A percentile compares a stretch with the other conserved stretches of the same genome.
phyloP scores from a whole-genome alignment of 1,140 invertebrate species.

The Amyelois transitella region DNA sequence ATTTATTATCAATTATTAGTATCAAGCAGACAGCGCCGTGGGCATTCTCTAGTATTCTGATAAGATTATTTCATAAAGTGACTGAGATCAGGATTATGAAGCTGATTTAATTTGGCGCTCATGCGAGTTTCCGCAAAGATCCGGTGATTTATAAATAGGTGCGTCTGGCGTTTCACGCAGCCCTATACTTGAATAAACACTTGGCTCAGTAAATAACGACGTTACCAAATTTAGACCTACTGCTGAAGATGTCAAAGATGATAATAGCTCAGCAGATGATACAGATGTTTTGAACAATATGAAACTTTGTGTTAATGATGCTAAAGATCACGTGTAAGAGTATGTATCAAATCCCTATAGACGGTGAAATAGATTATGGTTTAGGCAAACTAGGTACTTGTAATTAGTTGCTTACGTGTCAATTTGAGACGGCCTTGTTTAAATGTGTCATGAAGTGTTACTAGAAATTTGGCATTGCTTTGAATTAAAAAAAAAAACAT shows the following conservation, averaged over 20 bases:
- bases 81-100: not conserved
- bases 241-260: not conserved
- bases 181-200: constrained; percentile 13
- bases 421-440: constrained; percentile 3
- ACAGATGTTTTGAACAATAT: not conserved
- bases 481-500: not conserved
- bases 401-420: constrained; percentile 11
- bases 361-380: constrained; percentile 1
- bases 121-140: constrained; percentile 26
- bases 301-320: not conserved
- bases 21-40: too few relatives aligned
- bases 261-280: not conserved
- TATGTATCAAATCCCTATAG: not conserved
- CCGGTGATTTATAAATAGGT: constrained; percentile 37
- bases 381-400: constrained; percentile 1
- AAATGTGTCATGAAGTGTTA: constrained; percentile 3
- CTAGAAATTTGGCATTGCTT: not conserved
- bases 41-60: too few relatives aligned
- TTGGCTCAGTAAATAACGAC: not conserved
- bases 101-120: constrained; percentile 32
- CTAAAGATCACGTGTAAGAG: not conserved
- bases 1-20: too few relatives aligned
- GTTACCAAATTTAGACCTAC: not conserved
- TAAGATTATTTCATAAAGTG: not conserved
- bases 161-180: constrained; percentile 33